Evolutionary conservation across 2,888 invertebrate species (phyloP).

Genomic region (Agriopis aurantiaria): DNA sequence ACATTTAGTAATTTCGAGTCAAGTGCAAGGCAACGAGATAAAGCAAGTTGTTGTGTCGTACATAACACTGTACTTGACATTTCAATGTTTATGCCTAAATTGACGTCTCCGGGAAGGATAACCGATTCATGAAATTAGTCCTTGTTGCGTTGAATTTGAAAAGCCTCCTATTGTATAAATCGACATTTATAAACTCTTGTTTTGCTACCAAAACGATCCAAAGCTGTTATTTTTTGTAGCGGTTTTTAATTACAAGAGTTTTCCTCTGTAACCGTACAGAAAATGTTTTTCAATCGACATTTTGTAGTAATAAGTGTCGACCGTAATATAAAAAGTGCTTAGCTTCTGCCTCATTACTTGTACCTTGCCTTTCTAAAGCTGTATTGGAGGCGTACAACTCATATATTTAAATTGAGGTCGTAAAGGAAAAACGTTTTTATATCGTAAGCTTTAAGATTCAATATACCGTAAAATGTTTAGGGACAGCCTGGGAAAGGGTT

Average conservation of each 20-base stretch:
- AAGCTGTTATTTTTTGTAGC: constrained; percentile 13
- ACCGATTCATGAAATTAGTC: no score
- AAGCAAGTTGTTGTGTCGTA: background rate
- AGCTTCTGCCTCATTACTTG: constrained; percentile 68
- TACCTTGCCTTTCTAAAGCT: constrained; percentile 61
- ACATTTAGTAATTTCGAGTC: background rate
- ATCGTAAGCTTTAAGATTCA: constrained; percentile 51
- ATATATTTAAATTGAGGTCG: constrained; percentile 57
- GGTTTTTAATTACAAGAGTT: constrained; percentile 20
- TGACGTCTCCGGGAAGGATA: no score
- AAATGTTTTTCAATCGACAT: constrained; percentile 32
- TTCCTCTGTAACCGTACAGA: constrained; percentile 18
- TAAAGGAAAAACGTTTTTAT: constrained; percentile 56
- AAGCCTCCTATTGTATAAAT: no score
- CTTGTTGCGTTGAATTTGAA: no score
- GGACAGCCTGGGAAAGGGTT: constrained; percentile 67
- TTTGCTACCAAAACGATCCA: background rate
- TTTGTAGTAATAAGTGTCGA: constrained; percentile 34
- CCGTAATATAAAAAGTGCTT: constrained; percentile 56
- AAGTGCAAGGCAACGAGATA: background rate
- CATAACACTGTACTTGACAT: background rate
- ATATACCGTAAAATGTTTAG: constrained; percentile 53
- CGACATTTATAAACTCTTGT: background rate
- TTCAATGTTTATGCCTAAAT: no score
- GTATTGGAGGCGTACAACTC: constrained; percentile 64